Base-by-base conservation (phyloP, 2,113 vertebrate genomes). In the Rhinolophus ferrumequinum region DNA sequence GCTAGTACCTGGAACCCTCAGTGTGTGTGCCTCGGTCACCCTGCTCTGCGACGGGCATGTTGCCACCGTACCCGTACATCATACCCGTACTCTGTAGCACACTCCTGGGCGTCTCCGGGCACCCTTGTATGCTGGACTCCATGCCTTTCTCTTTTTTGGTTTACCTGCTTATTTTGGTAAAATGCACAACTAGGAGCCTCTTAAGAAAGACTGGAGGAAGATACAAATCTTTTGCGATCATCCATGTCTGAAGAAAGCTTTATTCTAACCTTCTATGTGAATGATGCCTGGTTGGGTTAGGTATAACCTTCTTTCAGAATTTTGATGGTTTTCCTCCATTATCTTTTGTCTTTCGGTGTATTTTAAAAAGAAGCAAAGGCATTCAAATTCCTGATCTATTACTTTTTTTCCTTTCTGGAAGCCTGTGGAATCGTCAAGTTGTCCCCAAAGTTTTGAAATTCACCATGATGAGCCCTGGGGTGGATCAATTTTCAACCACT, bases 21-120 rank as follows among this genome's bases (percentile, higher is more conserved):
- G 1, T 0, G 13, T 28, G 5, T 44, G 76, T 22, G n/a, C 18
- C 76, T 19, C 28, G 3, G 87, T 38, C 30, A 35, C 18, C 5
- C 26, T 7, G 4, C 35, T 15, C 33, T 0, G 2, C 19, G 4
- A 0, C 0, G 14, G 56, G 26, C 38, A 2, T 30, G 12, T 8
- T 30, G 15, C 67, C 11, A 0, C 12, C 3, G 28, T 19, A 30
- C 41, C 41, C 24, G 3, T n/a, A 1, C 2, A 0, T 21, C 21
- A 50, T 66, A 30, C 54, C 56, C n/a, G n/a, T n/a, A n/a, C n/a
- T n/a, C 15, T 64, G 81, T 7, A 10, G 26, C 62, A 0, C 6
- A 30, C 28, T 22, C 47, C 54, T 7, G 41, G 22, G 19, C 15
- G 0, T n/a, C 22, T 77, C 56, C 54, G 41, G 7, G 30, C 6